Evolutionary conservation across 2,888 invertebrate species (phyloP).

Genomic region (Folsomia candida): DNA sequence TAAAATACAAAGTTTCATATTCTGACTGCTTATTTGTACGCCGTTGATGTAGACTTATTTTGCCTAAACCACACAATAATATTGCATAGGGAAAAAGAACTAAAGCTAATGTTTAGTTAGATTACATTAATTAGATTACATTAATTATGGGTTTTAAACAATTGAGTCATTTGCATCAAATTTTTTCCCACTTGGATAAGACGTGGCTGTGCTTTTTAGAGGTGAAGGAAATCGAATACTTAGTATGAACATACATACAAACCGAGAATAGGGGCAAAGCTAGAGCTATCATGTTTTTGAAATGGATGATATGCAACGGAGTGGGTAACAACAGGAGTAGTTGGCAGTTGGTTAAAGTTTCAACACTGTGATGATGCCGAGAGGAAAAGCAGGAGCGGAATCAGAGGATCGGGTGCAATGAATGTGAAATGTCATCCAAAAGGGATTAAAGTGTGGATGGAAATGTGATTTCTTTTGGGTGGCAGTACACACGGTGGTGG

Average conservation of each 20-base stretch:
- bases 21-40: not conserved
- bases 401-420: not conserved
- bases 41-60: no score
- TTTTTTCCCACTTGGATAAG: constrained; percentile 2
- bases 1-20: constrained; percentile 1
- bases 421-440: constrained; percentile 10
- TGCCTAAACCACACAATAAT: no score
- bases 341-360: not conserved
- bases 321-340: not conserved
- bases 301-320: not conserved
- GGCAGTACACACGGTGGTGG: not conserved
- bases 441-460: constrained; percentile 9
- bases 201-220: not conserved
- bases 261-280: not conserved
- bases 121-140: not conserved
- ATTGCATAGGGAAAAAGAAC: no score
- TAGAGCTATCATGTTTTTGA: not conserved
- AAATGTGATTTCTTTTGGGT: constrained; percentile 6
- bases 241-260: no score
- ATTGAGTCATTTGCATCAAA: not conserved
- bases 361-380: no score
- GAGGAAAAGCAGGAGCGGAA: not conserved
- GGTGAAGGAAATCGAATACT: not conserved
- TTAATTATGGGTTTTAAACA: constrained; percentile 1
- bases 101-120: not conserved